Evolutionary conservation across 2,113 vertebrate genomes (phyloP).

Genomic region (Perca fluviatilis): DNA sequence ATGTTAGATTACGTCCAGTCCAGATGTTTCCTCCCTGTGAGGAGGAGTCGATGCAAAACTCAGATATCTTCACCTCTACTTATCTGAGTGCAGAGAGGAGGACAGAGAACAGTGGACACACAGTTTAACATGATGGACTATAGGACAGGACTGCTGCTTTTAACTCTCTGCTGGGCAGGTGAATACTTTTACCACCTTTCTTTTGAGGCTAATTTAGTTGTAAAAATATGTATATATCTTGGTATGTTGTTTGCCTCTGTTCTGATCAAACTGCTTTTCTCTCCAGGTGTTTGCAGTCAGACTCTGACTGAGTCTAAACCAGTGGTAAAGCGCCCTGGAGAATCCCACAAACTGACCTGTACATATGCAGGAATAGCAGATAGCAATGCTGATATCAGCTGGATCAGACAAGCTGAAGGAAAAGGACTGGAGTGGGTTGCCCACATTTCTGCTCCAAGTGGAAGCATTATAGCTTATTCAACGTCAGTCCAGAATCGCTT

Average conservation of each 20-base stretch:
- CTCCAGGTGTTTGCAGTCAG: constrained; percentile 43
- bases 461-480: neutral
- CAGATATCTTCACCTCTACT: too few species aligned
- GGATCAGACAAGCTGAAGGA: constrained; percentile 61
- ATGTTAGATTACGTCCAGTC: too few species aligned
- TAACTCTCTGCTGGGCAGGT: too few species aligned
- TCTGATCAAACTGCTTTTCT: constrained; percentile 12
- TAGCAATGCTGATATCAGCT: neutral
- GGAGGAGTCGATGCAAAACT: constrained; percentile 35
- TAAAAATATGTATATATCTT: too few species aligned
- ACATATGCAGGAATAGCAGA: constrained; percentile 52
- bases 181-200: too few species aligned
- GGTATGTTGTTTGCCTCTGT: neutral
- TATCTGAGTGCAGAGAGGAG: too few species aligned
- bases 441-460: constrained; percentile 4
- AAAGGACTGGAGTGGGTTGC: constrained; percentile 67
- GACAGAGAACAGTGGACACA: too few species aligned
- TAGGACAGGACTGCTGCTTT: too few species aligned
- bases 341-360: constrained; percentile 56
- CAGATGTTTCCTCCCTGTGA: neutral
- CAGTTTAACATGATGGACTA: too few species aligned
- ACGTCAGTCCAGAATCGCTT: constrained; percentile 17
- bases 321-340: constrained; percentile 28
- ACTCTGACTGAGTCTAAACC: constrained; percentile 51
- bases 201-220: neutral